Conservation (phyloP, 2,888 invertebrate genomes). For the Ametastegia equiseti region DNA sequence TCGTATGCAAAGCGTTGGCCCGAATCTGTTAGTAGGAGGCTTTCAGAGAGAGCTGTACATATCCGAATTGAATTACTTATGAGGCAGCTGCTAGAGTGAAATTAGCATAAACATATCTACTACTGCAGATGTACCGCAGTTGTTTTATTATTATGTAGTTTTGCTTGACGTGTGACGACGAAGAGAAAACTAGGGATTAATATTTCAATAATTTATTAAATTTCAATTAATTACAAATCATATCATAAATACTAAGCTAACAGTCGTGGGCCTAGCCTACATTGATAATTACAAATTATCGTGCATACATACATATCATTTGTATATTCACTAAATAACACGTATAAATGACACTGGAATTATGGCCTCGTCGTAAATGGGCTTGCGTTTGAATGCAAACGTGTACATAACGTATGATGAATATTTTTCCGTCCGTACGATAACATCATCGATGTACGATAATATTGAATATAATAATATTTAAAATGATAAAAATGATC, state of each 20-base stretch:
- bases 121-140: slow-evolving; percentile 28
- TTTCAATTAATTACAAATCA: slow-evolving; percentile 54
- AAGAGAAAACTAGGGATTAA: slow-evolving; percentile 29
- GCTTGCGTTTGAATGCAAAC: neutral
- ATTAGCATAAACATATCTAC: slow-evolving; percentile 38
- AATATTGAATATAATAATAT: slow-evolving; percentile 58
- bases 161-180: neutral
- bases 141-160: neutral
- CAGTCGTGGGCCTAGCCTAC: slow-evolving; percentile 58
- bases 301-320: slow-evolving; percentile 1
- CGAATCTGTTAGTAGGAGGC: slow-evolving; percentile 60
- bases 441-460: neutral
- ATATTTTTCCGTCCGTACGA: neutral
- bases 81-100: slow-evolving; percentile 35
- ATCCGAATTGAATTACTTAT: slow-evolving; percentile 47
- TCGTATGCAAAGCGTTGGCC: slow-evolving; percentile 70
- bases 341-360: slow-evolving; percentile 29
- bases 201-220: slow-evolving; percentile 62
- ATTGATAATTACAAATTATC: slow-evolving; percentile 41
- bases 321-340: slow-evolving; percentile 1
- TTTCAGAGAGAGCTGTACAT: slow-evolving; percentile 43
- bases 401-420: neutral
- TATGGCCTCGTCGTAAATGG: slow-evolving; percentile 23
- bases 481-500: slow-evolving; percentile 35
- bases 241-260: slow-evolving; percentile 67